Base-by-base conservation (phyloP, 2,888 invertebrate species). In the Rotaria macrura region DNA sequence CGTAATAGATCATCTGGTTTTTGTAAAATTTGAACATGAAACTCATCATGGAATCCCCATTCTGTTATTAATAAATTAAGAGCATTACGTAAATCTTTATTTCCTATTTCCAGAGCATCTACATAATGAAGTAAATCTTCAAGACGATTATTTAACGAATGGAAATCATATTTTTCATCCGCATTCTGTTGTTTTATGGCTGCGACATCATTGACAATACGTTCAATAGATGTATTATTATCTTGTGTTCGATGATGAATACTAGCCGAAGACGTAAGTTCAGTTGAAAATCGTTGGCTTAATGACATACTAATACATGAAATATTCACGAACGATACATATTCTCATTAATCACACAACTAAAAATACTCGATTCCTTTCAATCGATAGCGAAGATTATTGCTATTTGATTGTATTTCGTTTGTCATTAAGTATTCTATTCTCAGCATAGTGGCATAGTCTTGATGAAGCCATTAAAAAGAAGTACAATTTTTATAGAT, bases 81-180 rank as follows among this genome's bases (percentile, higher is more conserved):
- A 25, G 40, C 43, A 79, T 79, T 23, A n/a, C 25, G 0, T 79
- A 79, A n/a, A 43, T 79, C 25, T 43, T 43, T 79, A 79, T 79
- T 79, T 23, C 25, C 79, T 79, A 12, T 1, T 79, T 79, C 43
- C 5, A 79, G 14, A 43, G 1, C 43, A 43, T 79, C 25, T 79
- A 79, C 25, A 79, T n/a, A 10, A 10, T 20, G 25, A 25, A 79
- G 40, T 25, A 79, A 43, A 38, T 79, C 43, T 79, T 43, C 79
- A 43, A 79, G 43, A 79, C 79, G 79, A 79, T 79, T 34, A 79
- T 79, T 79, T 43, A 79, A 43, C n/a, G 79, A 79, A 79, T 79
- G 40, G 3, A 79, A 79, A 12, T 79, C n/a, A 43, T 14, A n/a
- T 79, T 79, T 79, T 79, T 79, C 79, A 40, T 43, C 43, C 2